Evolutionary conservation across 2,113 vertebrate species (phyloP).

Genomic region (Ellobius talpinus): DNA sequence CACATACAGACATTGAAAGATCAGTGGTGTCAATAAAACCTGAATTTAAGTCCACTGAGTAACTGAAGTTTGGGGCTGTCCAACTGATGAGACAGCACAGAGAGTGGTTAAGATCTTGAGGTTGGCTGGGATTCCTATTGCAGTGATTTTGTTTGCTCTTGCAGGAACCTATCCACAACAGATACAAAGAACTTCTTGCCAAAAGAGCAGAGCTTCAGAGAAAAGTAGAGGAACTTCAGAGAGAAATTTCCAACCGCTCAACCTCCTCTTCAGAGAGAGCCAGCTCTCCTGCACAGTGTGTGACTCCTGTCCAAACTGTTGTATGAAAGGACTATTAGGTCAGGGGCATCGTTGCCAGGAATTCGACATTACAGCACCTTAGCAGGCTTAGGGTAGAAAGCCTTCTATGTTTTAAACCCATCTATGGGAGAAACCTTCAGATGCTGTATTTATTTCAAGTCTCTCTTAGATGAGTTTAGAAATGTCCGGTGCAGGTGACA

Average conservation of each 20-base stretch:
- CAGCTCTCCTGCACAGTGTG: constrained; percentile 92
- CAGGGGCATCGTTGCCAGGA: background rate
- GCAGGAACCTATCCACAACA: constrained; percentile 95
- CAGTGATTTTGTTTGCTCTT: constrained; percentile 59
- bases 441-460: constrained; percentile 86
- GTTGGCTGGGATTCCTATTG: background rate
- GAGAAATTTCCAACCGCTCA: constrained; percentile 94
- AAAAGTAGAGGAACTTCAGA: constrained; percentile 96
- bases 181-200: constrained; percentile 96
- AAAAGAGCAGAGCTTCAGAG: constrained; percentile 97
- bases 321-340: constrained; percentile 83
- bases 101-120: background rate
- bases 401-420: constrained; percentile 44
- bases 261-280: constrained; percentile 92
- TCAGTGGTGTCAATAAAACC: background rate
- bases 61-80: background rate
- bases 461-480: constrained; percentile 83
- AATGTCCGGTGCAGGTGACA: constrained; percentile 76
- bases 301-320: constrained; percentile 94
- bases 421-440: constrained; percentile 66
- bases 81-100: background rate
- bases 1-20: background rate
- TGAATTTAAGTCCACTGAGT: background rate
- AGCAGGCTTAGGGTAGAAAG: constrained; percentile 6
- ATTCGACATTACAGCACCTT: constrained; percentile 19